These are phyloP conservation scores for Hypocryptadius cinnamomeus DNA, from an alignment of 2,113 vertebrate species.

Conservation along the genomic window DNA sequence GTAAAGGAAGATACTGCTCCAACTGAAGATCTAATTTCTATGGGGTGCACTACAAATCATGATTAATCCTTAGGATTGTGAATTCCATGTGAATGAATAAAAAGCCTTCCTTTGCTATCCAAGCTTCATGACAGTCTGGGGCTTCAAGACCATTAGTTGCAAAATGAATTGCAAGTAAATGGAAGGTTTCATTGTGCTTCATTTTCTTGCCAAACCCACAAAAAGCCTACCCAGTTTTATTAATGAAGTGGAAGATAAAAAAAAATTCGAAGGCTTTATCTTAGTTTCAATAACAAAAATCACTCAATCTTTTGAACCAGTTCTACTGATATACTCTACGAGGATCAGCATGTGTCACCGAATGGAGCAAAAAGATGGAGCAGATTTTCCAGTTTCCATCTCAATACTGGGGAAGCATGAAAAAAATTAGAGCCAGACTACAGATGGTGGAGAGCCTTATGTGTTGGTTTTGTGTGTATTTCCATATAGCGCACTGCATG, in stretches of 20 bases:
- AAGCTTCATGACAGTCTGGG: background rate
- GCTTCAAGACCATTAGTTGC: background rate
- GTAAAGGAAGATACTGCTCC: background rate
- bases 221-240: background rate
- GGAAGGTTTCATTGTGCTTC: slow-evolving; percentile 25
- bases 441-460: background rate
- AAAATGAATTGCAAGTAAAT: slow-evolving; percentile 23
- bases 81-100: slow-evolving; percentile 9
- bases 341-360: background rate
- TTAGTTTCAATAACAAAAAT: slow-evolving; percentile 6
- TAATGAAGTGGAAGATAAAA: background rate
- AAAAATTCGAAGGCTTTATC: slow-evolving; percentile 24
- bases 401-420: background rate
- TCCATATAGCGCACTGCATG: background rate
- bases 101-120: background rate
- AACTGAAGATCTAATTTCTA: background rate
- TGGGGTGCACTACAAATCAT: background rate
- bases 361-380: slow-evolving; percentile 51
- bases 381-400: slow-evolving; percentile 44
- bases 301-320: background rate
- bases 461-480: background rate
- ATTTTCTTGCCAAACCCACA: slow-evolving; percentile 12
- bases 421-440: background rate
- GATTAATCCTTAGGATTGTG: background rate
- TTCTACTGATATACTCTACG: slow-evolving; percentile 16